Base-by-base conservation (phyloP, 2,888 invertebrate genomes). In the Polia nebulosa region DNA sequence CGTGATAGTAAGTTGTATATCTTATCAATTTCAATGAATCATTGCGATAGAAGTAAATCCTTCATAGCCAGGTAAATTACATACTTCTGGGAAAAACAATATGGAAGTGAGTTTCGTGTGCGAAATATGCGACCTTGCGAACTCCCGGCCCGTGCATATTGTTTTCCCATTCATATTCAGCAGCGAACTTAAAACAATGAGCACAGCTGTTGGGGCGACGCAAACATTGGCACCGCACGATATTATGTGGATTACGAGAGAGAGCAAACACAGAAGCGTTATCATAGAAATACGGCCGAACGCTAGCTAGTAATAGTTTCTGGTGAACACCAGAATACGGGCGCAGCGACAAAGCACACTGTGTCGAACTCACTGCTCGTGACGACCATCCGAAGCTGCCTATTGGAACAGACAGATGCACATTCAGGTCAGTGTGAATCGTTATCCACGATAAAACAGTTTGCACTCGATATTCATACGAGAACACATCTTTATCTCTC, bases 381-480 rank as follows among this genome's bases (percentile, higher is more conserved):
- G 39, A 56, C 69, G 49, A 65, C 64, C 59, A 76, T 61, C 57
- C 60, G 36, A 51, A 51, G 61, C 61, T 58, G 55, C 57, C 59
- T 72, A 71, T 55, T 79, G 71, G 67, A 64, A 66, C 78, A 72
- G 69, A 78, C 49, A 73, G 47, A 70, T 83, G 84, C 82, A 79
- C 75, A 81, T 79, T 65, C 71, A 81, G 84, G 84, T 83, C 84
- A 75, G n/a, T 63, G 71, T 74, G 67, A 66, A 68, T 78, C 74
- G 74, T 65, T 73, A 72, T 64, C 58, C 69, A 77, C 47, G 39
- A 65, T 53, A 71, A 74, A 73, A 66, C 64, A 57, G 52, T 57
- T 61, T 66, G 71, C 47, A 65, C 68, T 69, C 67, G 51, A 72
- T 81, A 66, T 70, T 63, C 60, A 62, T 52, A 51, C 49, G 66